Base-by-base conservation (phyloP, 2,888 invertebrate species). In the Clistopyga incitator region DNA sequence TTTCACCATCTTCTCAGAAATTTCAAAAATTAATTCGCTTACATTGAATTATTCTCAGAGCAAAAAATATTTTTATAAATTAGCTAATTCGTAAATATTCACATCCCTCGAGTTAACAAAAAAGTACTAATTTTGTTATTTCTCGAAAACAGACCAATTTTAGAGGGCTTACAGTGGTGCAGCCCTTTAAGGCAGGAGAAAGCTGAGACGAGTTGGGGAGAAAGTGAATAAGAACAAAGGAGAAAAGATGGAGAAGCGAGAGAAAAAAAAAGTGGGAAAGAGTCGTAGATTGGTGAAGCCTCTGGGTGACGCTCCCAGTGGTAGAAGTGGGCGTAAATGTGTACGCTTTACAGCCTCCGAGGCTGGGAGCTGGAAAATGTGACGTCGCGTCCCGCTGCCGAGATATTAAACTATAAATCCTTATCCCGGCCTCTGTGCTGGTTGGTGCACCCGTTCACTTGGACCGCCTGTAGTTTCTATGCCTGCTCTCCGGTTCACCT, bases 351-450 rank as follows among this genome's bases (percentile, higher is more conserved):
- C 29, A 38, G 20, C 42, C 38, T 38, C 50, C 65, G 59, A 70
- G 81, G 78, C 72, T 70, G 79, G 81, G 86, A 78, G 75, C 82
- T 83, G 82, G 84, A 86, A 86, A 85, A 87, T 87, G 87, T 86
- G 87, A 87, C 85, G 85, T 85, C 86, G 83, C 86, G 64, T 64
- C 85, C 87, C 83, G 86, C 87, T 88, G 90, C 90, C 91, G 92
- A 92, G 92, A 93, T 93, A 93, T 93, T 93, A 93, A 93, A 93
- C 93, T 93, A 92, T 93, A 93, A 93, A 93, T 93, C 93, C 91
- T 93, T 92, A 92, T 92, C 90, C 92, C 89, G 88, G 88, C 90
- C 87, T 90, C 89, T 87, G 38, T 64, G 67, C 84, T 80, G 74
- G 74, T 68, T 80, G 74, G 74, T 68, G 71, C 65, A 74, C 74